Evolutionary conservation across 2,113 vertebrate species (phyloP), one percentile per base, ranked within the genome.

Genomic region (Zosterops hypoxanthus): DNA sequence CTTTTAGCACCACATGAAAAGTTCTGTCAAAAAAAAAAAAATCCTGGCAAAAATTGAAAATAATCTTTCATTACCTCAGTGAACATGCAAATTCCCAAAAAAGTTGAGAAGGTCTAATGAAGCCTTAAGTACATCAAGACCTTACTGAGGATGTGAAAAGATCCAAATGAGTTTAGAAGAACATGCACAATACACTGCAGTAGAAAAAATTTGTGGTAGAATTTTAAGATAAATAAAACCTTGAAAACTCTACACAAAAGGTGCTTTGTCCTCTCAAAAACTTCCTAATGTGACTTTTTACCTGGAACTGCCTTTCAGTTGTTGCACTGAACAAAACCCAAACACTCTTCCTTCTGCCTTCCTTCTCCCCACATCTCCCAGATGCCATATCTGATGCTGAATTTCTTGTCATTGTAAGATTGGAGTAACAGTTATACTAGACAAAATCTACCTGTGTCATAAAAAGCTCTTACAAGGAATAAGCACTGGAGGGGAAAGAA

Each of bases 1-100:
- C 55, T 96, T 84, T 91, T 80, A 93, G 49, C 44, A 82, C 28
- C 64, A 70, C 47, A 83, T 55, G 47, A 52, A 61, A 94, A 92
- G 53, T 39, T 93, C 86, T 72, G 31, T 61, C n/a, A 46, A 70
- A 91, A 39, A 39, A 39, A 89, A 76, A 70, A 76, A 70, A 49
- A 41, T 33, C 21, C 34, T 79, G n/a, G 64, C 10, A 87, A 91
- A 88, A 93, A 57, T 22, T 23, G 24, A 34, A 68, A 78, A 72
- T 3, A 55, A 56, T 60, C 61, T 69, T 64, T 77, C 50, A 6
- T 65, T 92, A 82, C 46, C 34, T 86, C 7, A 1, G 23, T 50
- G 59, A 92, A 93, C 17, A 42, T 14, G 31, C 9, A 90, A 90
- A 88, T 82, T 65, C 21, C 41, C 4, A 10, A 77, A 82, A 69